These are phyloP conservation scores for Nanger granti DNA, from an alignment of 2,113 vertebrate genomes.

Conservation along the genomic window DNA sequence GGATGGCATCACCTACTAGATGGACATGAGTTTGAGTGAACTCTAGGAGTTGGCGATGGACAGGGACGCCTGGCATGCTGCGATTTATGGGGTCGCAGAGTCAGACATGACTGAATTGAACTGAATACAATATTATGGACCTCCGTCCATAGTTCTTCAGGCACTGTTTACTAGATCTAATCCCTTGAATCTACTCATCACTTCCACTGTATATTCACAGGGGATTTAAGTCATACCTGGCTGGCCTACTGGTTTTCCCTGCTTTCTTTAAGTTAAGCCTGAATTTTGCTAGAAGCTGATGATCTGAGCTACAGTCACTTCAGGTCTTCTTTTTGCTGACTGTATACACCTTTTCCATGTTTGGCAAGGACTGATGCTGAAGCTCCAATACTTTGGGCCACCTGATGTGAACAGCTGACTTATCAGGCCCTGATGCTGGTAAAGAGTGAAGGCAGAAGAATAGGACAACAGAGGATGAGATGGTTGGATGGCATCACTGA, in stretches of 20 bases:
- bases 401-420: neutral
- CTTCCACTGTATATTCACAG: no score
- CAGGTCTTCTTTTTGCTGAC: neutral
- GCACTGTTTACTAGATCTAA: neutral
- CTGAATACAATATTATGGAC: neutral
- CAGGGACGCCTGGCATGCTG: fast-evolving
- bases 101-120: no score
- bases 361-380: neutral
- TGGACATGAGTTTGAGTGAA: no score
- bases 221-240: no score
- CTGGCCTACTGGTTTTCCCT: neutral
- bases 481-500: neutral
- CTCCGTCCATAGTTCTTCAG: neutral
- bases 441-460: neutral
- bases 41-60: no score
- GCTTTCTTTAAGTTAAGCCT: neutral
- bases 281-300: neutral
- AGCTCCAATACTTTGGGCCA: neutral
- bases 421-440: neutral
- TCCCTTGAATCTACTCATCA: no score
- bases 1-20: no score
- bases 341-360: neutral
- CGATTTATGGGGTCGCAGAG: fast-evolving
- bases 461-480: neutral
- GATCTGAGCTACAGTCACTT: neutral